Evolutionary conservation across 23 tunicate species (phyloP).

Genomic region (Styela plicata): DNA sequence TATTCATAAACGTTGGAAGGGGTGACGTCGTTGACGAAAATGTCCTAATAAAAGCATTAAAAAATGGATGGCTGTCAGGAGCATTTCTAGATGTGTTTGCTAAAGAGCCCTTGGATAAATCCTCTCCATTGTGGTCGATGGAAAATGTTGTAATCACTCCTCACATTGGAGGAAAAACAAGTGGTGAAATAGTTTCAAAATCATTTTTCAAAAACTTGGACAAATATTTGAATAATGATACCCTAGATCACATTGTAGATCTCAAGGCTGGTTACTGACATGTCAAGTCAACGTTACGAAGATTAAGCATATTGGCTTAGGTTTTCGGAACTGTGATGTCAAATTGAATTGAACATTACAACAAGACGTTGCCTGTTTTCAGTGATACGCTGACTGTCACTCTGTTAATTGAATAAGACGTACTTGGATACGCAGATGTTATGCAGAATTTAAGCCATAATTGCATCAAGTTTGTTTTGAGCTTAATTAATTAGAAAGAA

Average conservation of each 20-base stretch:
- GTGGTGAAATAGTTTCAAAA: neutral
- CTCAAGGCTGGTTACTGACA: too few species aligned
- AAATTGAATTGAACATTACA: too few species aligned
- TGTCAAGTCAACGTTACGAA: too few species aligned
- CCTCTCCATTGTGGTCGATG: conserved; percentile 32
- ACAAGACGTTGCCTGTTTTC: too few species aligned
- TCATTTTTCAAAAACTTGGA: conserved; percentile 22
- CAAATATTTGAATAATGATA: conserved; percentile 4
- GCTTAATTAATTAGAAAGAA: too few species aligned
- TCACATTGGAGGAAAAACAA: conserved; percentile 19
- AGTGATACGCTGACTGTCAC: too few species aligned
- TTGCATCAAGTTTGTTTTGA: too few species aligned
- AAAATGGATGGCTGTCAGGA: conserved; percentile 23
- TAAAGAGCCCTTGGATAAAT: conserved; percentile 34
- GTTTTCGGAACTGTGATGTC: too few species aligned
- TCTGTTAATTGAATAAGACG: too few species aligned
- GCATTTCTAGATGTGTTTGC: conserved; percentile 43
- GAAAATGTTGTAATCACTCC: conserved; percentile 45
- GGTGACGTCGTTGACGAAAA: conserved; percentile 43
- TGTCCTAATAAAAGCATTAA: conserved; percentile 22
- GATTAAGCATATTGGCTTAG: too few species aligned
- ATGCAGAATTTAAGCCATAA: too few species aligned
- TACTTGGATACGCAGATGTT: too few species aligned
- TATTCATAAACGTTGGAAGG: conserved; percentile 46
- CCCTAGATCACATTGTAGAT: conserved; percentile 24